A percentile compares a stretch with the other conserved stretches of the same genome.
phyloP scores from a whole-genome alignment of 2,888 invertebrate genomes.

The Tanypteryx hageni region DNA sequence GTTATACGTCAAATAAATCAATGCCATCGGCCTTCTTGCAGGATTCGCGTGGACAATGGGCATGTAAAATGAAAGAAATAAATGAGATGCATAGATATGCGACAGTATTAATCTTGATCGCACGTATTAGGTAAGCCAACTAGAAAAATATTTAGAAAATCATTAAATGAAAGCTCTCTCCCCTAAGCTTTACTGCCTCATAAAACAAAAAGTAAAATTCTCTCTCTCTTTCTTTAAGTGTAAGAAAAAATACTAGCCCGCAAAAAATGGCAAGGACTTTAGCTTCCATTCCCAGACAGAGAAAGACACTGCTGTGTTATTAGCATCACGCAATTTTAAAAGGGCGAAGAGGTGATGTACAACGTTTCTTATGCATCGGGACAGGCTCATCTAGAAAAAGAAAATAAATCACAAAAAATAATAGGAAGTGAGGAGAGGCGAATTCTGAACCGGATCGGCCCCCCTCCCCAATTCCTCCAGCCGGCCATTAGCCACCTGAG shows the following conservation, averaged over 20 bases:
- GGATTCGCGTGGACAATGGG: no score
- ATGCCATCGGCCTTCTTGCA: no score
- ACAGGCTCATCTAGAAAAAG: background rate
- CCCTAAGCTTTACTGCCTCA: no score
- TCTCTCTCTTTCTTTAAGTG: background rate
- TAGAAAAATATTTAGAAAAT: no score
- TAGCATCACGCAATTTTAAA: background rate
- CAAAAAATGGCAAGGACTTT: background rate
- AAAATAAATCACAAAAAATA: background rate
- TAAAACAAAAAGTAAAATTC: no score
- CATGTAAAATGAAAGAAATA: no score
- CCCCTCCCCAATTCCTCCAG: background rate
- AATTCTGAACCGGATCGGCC: background rate
- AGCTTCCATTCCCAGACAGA: background rate
- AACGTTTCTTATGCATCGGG: background rate
- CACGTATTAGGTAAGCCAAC: no score
- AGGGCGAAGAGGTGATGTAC: background rate
- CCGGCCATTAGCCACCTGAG: slow-evolving; percentile 38
- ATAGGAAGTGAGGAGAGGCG: background rate
- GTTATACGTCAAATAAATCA: no score
- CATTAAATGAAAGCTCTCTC: no score
- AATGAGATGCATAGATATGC: no score
- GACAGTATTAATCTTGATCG: no score
- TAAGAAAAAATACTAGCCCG: background rate
- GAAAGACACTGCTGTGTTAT: background rate